Percentiles rank a stretch among this genome's conserved stretches.
Evolutionary conservation across 1,140 invertebrate genomes (phyloP).

Genomic region (Chironomus tepperi): DNA sequence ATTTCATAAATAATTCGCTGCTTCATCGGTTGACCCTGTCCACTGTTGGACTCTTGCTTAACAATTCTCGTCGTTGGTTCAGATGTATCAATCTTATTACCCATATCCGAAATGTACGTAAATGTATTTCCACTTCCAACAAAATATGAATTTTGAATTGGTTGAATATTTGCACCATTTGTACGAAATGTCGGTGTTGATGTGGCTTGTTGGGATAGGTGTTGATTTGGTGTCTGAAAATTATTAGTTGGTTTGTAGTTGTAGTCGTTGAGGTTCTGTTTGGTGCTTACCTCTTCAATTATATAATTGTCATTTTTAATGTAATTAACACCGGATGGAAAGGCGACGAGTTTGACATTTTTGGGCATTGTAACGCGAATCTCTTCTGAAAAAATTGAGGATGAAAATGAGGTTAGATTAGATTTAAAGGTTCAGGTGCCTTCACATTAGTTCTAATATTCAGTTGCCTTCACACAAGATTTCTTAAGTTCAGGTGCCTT

Average conservation of each 20-base stretch:
- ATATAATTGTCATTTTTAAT: not conserved
- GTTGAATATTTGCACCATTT: slow-evolving; percentile 4
- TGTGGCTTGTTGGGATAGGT: not conserved
- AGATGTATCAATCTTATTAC: not conserved
- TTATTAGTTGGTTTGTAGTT: too few species aligned
- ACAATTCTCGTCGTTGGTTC: not conserved
- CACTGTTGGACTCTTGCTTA: not conserved
- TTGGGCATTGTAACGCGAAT: slow-evolving; percentile 2
- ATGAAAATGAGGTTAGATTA: not conserved
- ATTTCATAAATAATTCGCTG: slow-evolving; percentile 20
- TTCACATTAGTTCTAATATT: too few species aligned
- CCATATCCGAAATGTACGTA: not conserved
- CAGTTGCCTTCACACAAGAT: too few species aligned
- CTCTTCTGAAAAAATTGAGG: not conserved
- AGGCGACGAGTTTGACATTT: slow-evolving; percentile 4
- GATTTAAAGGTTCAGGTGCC: too few species aligned
- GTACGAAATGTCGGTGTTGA: not conserved
- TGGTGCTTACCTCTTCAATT: not conserved
- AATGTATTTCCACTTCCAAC: not conserved
- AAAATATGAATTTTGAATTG: slow-evolving; percentile 14
- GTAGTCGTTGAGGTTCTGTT: too few species aligned
- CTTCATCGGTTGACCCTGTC: not conserved
- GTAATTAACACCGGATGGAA: slow-evolving; percentile 4
- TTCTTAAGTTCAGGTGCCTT: too few species aligned
- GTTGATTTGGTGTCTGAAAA: not conserved